These are phyloP conservation scores for Gila orcuttii DNA, from an alignment of 2,113 vertebrate genomes.

Conservation along the genomic window DNA sequence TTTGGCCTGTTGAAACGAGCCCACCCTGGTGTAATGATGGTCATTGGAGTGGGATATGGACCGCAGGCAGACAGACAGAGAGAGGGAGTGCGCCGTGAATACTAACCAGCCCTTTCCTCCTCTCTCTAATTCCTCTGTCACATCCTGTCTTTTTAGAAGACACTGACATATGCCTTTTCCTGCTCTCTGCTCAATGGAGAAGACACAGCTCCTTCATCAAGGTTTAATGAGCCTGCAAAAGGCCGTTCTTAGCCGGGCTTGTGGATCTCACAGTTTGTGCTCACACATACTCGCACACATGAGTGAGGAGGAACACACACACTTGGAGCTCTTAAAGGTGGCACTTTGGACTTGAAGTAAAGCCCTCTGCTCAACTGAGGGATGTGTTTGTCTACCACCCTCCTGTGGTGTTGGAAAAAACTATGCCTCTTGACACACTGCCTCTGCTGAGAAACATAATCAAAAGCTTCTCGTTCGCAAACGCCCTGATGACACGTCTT, in stretches of 20 bases:
- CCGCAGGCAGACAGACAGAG: constrained; percentile 42
- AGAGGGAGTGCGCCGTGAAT: constrained; percentile 47
- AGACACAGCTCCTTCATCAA: constrained; percentile 50
- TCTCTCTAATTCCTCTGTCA: constrained; percentile 52
- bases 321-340: background rate
- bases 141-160: constrained; percentile 44
- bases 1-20: constrained; percentile 49
- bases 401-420: constrained; percentile 21
- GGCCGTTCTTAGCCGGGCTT: constrained; percentile 45
- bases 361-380: background rate
- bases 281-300: background rate
- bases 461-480: constrained; percentile 1
- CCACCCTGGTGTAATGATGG: constrained; percentile 47
- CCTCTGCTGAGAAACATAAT: background rate
- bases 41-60: constrained; percentile 50
- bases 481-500: constrained; percentile 19
- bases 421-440: background rate
- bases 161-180: constrained; percentile 42
- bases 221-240: constrained; percentile 60
- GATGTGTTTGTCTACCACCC: constrained; percentile 17
- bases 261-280: constrained; percentile 17
- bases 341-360: background rate
- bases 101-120: constrained; percentile 46
- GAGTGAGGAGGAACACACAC: background rate
- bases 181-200: constrained; percentile 38